Evolutionary conservation across 2,113 vertebrate species (phyloP), one percentile per base, ranked within the genome.

Genomic region (Ptychochromis oligacanthus): DNA sequence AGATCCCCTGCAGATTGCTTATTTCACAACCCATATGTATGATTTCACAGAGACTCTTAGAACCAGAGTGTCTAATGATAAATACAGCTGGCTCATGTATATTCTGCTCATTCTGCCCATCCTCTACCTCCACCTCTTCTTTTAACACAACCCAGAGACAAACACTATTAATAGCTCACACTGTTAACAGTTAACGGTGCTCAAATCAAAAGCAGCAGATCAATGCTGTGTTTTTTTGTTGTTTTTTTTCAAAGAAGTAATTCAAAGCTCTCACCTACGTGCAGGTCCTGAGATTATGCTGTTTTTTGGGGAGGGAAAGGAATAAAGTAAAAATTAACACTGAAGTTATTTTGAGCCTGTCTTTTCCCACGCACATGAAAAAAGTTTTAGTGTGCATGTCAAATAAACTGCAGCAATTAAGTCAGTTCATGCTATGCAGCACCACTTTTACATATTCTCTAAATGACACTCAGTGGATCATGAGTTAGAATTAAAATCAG

Each of bases 1-100:
- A 80, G 77, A 77, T 83, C 65, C 58, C 77, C 76, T 36, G 85
- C 80, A 91, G 81, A 88, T 88, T 91, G 75, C 80, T 88, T 34
- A 81, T 91, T 93, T 89, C 89, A 92, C 55, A n/a, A 86, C 84
- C 60, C 80, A 87, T 88, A 56, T 90, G 86, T 60, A 9, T 67
- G 38, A 88, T 89, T 82, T 87, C 28, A 58, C 60, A 1, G 28
- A 89, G n/a, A 77, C 77, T 54, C 60, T 86, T 15, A 6, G 76
- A 77, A 83, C 75, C 22, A 55, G 34, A 85, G 52, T 14, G 38
- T 57, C n/a, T 85, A 74, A 86, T 83, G 79, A 78, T 81, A 81
- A 84, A 85, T 83, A 55, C 77, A 79, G 64, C 56, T 70, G 77
- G 43, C 56, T 70, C 40, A 36, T 88, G 38, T 24, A 10, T 65